Evolutionary conservation across 2,113 vertebrate genomes (phyloP), one percentile per base, ranked within the genome.

Genomic region (Tyto alba): DNA sequence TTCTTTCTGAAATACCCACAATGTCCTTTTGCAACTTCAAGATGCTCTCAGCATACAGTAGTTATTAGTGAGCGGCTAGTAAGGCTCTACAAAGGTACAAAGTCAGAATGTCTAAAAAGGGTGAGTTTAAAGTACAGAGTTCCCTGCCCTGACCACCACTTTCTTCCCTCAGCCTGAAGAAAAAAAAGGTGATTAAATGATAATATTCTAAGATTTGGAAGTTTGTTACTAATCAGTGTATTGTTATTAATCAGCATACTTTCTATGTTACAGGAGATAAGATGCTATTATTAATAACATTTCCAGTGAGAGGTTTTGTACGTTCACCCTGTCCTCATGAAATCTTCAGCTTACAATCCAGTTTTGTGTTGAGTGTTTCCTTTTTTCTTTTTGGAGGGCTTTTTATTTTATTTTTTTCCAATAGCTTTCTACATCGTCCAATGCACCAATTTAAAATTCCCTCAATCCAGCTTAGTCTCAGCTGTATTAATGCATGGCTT

Each of bases 391-490:
- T 59, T n/a, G 26, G 41, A 93, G 69, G 81, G 77, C 11, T 29
- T 79, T 64, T 64, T 12, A n/a, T 27, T 4, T 18, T 66, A 30
- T 38, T 14, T 21, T 32, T 75, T 69, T 48, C 36, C 48, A 0
- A 36, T 62, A 47, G 20, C 17, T 26, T 64, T 69, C 71, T 84
- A 32, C 8, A 11, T 88, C 21, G 21, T 80, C 50, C 71, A 88
- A 12, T 60, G 23, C 45, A 77, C 9, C 77, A 67, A 36, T 94
- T 91, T 79, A 43, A 78, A 87, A 83, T 89, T 88, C 86, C 53
- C 84, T 96, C 88, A 85, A 59, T 88, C 86, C 86, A 85, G 74
- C 57, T 92, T 89, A 90, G 53, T 52, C 59, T 91, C 77, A 55
- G 84, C 84, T 89, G 84, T 62, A 68, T 74, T 93, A 95, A 91